Evolutionary conservation across 64 coral and sea anemone genomes (phyloP), one percentile per base, ranked within the genome.

Genomic region (Montipora capricornis): DNA sequence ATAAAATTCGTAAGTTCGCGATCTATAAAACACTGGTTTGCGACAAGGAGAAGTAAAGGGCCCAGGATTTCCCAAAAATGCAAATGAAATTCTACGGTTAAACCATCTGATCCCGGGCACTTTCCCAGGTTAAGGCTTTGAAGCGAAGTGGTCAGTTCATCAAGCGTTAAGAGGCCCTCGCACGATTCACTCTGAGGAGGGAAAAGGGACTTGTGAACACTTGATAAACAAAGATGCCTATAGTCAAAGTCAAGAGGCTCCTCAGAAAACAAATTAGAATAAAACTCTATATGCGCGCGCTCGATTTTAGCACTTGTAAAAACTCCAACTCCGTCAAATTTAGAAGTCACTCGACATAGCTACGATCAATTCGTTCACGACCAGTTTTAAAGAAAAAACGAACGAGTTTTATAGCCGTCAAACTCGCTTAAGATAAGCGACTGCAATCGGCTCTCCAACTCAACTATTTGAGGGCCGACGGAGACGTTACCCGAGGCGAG

Each of bases 81-180:
- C 0, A 5, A 9, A 82, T 88, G 88, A 82, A 93, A 93, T 8
- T 93, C 49, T 2, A 88, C 29, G 0, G 92, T 20, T 0, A 93
- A 67, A 15, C 92, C 83, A 44, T 93, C 75, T 8, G 55, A 58
- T 1, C 92, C 76, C 0, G 83, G 91, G 0, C 75, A 78, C 53
- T 93, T 87, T 17, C 59, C 83, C 2, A 10, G 6, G 0, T 59
- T 24, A 20, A 93, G 44, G 3, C 16, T 49, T 5, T 80, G 55
- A 14, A 80, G 4, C 1, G 91, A 74, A 17, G 49, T 11, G 4
- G 24, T 62, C 2, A 88, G 49, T 22, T 93, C 91, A 37, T 58
- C 20, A 10, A 77, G 12, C 15, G 91, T 61, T 19, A 93, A 86
- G 19, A 48, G 3, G 0, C 55, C 12, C 61, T 87, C 91, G 7